A percentile compares a stretch with the other conserved stretches of the same genome.
These are phyloP conservation scores for Nyctibius bracteatus DNA, from an alignment of 2,113 vertebrate species.

Conservation along the genomic window DNA sequence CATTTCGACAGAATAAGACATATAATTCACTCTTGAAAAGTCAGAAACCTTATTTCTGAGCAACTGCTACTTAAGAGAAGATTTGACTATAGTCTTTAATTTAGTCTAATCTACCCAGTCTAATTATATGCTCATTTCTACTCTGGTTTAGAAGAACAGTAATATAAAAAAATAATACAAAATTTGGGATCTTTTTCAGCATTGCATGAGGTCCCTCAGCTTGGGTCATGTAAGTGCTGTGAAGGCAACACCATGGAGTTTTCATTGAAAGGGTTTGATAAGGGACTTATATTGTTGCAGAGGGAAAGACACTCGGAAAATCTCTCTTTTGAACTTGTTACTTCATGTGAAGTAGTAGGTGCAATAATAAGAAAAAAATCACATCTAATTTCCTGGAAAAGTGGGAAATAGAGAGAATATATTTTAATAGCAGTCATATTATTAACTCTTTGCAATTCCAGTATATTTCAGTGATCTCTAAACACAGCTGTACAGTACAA, in stretches of 20 bases:
- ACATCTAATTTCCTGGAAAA: neutral
- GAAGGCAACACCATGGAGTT: conserved; percentile 15
- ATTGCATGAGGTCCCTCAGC: neutral
- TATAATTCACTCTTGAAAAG: conserved; percentile 42
- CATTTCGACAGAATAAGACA: conserved; percentile 38
- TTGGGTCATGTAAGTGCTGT: neutral
- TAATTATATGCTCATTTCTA: conserved; percentile 28
- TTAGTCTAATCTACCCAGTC: conserved; percentile 1
- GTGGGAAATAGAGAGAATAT: neutral
- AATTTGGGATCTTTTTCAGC: conserved; percentile 28
- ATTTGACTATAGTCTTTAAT: conserved; percentile 38
- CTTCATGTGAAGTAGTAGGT: neutral
- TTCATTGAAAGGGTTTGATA: conserved; percentile 19
- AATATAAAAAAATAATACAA: neutral
- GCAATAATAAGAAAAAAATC: neutral
- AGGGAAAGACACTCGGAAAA: neutral
- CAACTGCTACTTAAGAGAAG: conserved; percentile 24
- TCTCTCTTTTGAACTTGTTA: neutral
- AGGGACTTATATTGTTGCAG: neutral
- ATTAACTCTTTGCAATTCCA: conserved; percentile 24
- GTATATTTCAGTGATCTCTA: neutral
- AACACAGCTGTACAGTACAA: conserved; percentile 35
- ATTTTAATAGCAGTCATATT: neutral
- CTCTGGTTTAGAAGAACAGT: neutral
- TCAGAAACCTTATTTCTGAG: conserved; percentile 16